Evolutionary conservation across 2,113 vertebrate species (phyloP).

Genomic region (Eudorcas thomsonii): DNA sequence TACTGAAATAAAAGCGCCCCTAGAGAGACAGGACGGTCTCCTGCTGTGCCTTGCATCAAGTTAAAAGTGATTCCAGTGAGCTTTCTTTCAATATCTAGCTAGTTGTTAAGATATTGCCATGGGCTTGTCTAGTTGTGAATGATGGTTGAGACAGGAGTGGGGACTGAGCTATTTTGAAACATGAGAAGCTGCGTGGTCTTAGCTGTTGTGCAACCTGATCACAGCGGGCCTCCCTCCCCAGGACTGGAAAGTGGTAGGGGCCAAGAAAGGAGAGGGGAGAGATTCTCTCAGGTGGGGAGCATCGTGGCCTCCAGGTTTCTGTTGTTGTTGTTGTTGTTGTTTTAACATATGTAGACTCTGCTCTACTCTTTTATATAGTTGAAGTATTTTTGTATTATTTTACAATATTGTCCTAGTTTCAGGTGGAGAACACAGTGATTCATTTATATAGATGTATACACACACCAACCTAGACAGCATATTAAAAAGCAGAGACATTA

Average conservation of each 20-base stretch:
- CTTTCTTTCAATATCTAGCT: not conserved
- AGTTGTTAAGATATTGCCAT: not conserved
- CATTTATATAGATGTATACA: not conserved
- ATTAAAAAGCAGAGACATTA: not conserved
- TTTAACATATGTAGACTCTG: not conserved
- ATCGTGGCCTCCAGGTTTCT: not conserved
- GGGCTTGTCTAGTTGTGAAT: not conserved
- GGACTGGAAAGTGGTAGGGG: not conserved
- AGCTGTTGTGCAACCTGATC: not conserved
- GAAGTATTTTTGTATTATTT: not conserved
- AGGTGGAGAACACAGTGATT: not conserved
- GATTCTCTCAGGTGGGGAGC: not conserved
- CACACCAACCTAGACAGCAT: not conserved
- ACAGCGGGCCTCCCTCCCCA: not conserved
- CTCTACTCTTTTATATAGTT: not conserved
- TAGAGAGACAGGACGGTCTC: not conserved
- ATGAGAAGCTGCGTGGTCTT: not conserved
- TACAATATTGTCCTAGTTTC: not conserved
- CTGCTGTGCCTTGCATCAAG: not conserved
- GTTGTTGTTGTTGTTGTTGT: too few relatives aligned
- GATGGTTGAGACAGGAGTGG: not conserved
- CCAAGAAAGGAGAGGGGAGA: not conserved
- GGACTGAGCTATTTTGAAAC: not conserved
- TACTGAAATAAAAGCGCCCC: not conserved
- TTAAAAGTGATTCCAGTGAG: not conserved